Percentiles rank a stretch among this genome's conserved stretches.
These are phyloP conservation scores for Pomacea maculata DNA, from an alignment of 1,140 invertebrate genomes.

Conservation along the genomic window DNA sequence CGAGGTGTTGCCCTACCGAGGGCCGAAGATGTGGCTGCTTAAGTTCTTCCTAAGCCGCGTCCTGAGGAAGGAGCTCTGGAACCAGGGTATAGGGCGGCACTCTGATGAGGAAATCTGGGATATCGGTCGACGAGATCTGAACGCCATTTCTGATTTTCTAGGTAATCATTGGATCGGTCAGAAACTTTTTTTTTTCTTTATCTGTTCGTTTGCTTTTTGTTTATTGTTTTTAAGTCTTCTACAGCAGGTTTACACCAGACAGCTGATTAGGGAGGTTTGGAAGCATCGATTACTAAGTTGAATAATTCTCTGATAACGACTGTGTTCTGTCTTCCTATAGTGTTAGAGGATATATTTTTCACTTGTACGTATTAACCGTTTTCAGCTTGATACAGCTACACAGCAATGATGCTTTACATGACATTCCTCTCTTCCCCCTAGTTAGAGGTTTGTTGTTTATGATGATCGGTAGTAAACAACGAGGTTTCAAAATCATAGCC, in stretches of 20 bases:
- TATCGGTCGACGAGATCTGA: constrained; percentile 48
- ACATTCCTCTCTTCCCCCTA: no score
- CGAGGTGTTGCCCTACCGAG: constrained; percentile 46
- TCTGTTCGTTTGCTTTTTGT: not conserved
- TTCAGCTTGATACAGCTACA: no score
- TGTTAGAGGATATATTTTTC: not conserved
- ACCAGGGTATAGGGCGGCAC: constrained; percentile 58
- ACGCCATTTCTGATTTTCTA: constrained; percentile 48
- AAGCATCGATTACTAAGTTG: no score
- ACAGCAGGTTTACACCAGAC: not conserved
- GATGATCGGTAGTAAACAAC: no score
- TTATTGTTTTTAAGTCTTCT: no score
- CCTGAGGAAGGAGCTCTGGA: constrained; percentile 48
- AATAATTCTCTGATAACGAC: no score
- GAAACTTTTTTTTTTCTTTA: not conserved
- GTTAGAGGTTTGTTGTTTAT: no score
- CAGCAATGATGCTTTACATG: no score
- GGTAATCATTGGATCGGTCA: constrained; percentile 31
- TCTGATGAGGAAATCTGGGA: constrained; percentile 49
- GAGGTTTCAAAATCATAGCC: no score
- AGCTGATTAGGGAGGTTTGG: not conserved
- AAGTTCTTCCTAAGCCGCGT: constrained; percentile 33
- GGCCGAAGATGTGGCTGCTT: constrained; percentile 42
- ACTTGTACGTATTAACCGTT: not conserved
- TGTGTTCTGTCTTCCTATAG: no score